phyloP scores from a whole-genome alignment of 2,888 invertebrate genomes.

The Tridacna crocea region DNA sequence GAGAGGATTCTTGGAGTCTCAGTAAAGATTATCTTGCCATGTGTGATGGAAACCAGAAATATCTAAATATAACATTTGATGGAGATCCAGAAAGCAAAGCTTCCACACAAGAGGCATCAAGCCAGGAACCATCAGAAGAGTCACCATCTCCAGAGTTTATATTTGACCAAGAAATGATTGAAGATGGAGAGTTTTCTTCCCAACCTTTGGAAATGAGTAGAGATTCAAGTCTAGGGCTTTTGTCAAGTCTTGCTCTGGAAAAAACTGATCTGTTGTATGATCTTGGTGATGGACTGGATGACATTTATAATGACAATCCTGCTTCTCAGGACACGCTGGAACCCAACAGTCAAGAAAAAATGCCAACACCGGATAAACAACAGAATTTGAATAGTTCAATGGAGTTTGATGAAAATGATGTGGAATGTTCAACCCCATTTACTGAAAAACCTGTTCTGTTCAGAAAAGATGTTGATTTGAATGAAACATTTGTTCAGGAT shows the following conservation, averaged over 20 bases:
- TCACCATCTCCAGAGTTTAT: conserved; percentile 60
- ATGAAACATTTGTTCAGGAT: conserved; percentile 62
- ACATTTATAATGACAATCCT: conserved; percentile 27
- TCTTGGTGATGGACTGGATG: conserved; percentile 55
- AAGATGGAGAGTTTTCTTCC: conserved; percentile 61
- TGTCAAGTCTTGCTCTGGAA: conserved; percentile 58
- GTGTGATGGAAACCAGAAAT: conserved; percentile 55
- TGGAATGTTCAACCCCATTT: conserved; percentile 69
- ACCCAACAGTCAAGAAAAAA: conserved; percentile 54
- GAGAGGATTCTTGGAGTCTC: conserved; percentile 61
- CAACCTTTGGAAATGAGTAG: conserved; percentile 56
- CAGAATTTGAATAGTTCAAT: conserved; percentile 60
- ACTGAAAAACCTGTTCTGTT: conserved; percentile 30
- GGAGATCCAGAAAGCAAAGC: conserved; percentile 61
- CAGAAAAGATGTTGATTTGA: conserved; percentile 49
- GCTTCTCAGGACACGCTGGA: conserved; percentile 59
- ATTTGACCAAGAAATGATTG: conserved; percentile 63
- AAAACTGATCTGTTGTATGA: conserved; percentile 60
- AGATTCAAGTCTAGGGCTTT: conserved; percentile 67
- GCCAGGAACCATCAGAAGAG: conserved; percentile 57
- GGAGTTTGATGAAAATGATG: conserved; percentile 60
- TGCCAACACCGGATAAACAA: conserved; percentile 52
- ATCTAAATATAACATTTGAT: conserved; percentile 70
- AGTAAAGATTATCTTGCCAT: conserved; percentile 56
- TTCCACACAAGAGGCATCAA: conserved; percentile 54